Evolutionary conservation across 2,888 invertebrate genomes (phyloP).

Genomic region (Toxonevra muliebris): DNA sequence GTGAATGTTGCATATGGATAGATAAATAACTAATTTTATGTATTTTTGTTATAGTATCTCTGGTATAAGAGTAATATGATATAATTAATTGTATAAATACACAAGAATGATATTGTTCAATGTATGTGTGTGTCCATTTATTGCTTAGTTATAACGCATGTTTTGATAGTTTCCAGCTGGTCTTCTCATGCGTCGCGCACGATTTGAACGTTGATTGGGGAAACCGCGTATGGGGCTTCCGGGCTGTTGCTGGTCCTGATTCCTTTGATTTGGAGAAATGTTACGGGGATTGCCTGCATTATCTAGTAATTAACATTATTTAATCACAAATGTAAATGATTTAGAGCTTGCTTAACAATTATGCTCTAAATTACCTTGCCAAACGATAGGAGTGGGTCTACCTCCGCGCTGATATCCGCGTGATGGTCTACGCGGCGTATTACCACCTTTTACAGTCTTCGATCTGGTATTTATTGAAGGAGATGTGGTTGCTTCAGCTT

Average conservation of each 20-base stretch:
- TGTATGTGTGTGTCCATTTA: conserved; percentile 27
- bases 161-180: conserved; percentile 58
- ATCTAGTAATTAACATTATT: conserved; percentile 36
- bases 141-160: conserved; percentile 47
- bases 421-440: conserved; percentile 58
- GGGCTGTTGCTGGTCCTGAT: conserved; percentile 45
- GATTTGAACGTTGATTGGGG: conserved; percentile 54
- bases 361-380: conserved; percentile 60
- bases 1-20: too few relatives aligned
- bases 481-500: conserved; percentile 78
- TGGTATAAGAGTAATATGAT: too few relatives aligned
- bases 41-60: too few relatives aligned
- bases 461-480: conserved; percentile 70
- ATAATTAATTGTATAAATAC: conserved; percentile 1
- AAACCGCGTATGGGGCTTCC: conserved; percentile 53
- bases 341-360: background rate
- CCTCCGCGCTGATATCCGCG: conserved; percentile 60
- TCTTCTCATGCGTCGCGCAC: conserved; percentile 62
- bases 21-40: too few relatives aligned
- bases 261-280: conserved; percentile 45
- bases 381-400: conserved; percentile 73
- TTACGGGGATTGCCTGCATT: conserved; percentile 48
- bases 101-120: conserved; percentile 10
- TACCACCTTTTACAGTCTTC: conserved; percentile 57
- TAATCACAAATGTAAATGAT: background rate